Conservation (phyloP, 2,888 invertebrate genomes). For the Hartigia nigra region DNA sequence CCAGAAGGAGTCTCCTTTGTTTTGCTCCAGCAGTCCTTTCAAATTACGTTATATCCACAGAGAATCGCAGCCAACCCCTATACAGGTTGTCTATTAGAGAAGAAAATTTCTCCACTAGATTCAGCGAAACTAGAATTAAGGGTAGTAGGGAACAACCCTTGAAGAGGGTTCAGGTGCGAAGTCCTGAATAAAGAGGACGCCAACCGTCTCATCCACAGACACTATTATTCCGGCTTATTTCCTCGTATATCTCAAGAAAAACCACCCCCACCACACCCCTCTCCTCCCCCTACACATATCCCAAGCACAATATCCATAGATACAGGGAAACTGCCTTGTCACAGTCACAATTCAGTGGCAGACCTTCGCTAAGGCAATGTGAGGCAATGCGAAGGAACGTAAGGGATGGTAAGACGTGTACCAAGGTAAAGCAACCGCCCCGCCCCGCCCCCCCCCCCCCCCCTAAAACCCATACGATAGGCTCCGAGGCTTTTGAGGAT, state of each 20-base stretch:
- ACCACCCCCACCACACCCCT: conserved; percentile 19
- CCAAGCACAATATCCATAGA: conserved; percentile 25
- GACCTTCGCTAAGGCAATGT: conserved; percentile 10
- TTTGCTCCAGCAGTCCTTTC: neutral
- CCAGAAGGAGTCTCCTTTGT: neutral
- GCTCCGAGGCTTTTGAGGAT: conserved; percentile 13
- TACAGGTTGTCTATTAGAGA: neutral
- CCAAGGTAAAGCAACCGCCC: neutral
- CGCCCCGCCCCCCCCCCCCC: too few species aligned
- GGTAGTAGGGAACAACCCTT: neutral
- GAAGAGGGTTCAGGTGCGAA: neutral
- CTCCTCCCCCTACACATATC: conserved; percentile 35
- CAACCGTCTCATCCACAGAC: neutral
- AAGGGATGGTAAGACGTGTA: neutral
- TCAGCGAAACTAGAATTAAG: neutral
- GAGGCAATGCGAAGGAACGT: neutral
- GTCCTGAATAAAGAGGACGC: neutral
- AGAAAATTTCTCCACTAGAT: neutral
- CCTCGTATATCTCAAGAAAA: neutral
- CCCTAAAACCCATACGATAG: neutral
- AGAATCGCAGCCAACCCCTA: neutral
- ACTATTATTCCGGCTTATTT: conserved; percentile 7
- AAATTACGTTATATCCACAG: neutral
- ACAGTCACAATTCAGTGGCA: conserved; percentile 37
- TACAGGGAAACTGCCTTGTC: conserved; percentile 30